Base-by-base conservation (phyloP, 2,113 vertebrate genomes). In the Podiceps cristatus region DNA sequence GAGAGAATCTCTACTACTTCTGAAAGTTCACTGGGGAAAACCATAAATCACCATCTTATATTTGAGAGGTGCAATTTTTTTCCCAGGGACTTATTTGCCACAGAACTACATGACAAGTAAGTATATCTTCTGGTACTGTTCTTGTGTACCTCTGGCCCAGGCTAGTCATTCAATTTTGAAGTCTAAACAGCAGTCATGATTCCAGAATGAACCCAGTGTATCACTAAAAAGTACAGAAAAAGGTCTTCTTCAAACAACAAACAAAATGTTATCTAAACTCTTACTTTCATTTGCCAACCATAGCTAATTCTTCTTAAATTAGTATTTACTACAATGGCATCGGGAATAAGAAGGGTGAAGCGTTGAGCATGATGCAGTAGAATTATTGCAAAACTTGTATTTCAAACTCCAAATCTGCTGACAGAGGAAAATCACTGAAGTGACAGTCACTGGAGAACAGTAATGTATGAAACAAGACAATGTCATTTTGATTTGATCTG, bases 401-500 rank as follows among this genome's bases (percentile, higher is more conserved):
- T 93, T 96, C 67, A 47, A 97, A 93, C 37, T 82, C 76, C 68
- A 58, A 81, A 92, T 63, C 69, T 96, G 95, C 86, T 88, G 86
- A 90, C 53, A 84, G 89, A 96, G 67, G 76, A 93, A 92, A 90
- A 90, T 45, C 59, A 78, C 52, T 45, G 1, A 72, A 95, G 59
- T 67, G 82, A 96, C 83, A 92, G 63, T 76, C 80, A 59, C 45
- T 78, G 86, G 71, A 84, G 77, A 96, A 78, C 29, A 88, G 49
- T 10, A 88, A 74, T 13, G n/a, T 83, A 96, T 56, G 72, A 96
- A 96, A 94, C 13, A 66, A 87, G 95, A 97, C 72, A 90, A 78
- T 45, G 95, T 69, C 94, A 88, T 73, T 97, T 96, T 96, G 83
- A 97, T 97, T 97, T 94, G 82, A 81, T 94, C 85, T 79, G 87